phyloP scores from a whole-genome alignment of 2,888 invertebrate genomes.

The Tenodera sinensis region DNA sequence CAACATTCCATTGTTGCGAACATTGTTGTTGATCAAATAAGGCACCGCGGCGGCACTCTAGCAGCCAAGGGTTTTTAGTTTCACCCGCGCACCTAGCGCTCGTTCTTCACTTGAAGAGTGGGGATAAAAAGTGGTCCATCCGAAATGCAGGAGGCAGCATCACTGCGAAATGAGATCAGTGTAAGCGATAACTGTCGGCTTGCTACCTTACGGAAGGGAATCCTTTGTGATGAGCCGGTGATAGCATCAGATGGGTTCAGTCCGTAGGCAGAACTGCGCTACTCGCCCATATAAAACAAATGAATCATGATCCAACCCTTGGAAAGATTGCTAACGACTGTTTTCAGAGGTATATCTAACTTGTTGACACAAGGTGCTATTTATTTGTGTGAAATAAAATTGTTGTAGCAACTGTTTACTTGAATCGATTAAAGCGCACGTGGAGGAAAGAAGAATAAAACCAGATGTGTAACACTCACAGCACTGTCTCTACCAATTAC shows the following conservation, averaged over 20 bases:
- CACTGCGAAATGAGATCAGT: constrained; percentile 10
- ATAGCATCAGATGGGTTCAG: not conserved
- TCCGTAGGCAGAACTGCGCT: not conserved
- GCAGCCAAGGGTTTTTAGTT: not conserved
- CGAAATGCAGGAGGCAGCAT: constrained; percentile 8
- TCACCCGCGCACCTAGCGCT: not conserved
- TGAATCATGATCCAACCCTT: not conserved
- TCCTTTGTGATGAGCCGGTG: not conserved
- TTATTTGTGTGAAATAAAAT: too few species aligned
- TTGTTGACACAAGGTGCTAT: too few species aligned
- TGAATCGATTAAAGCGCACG: too few species aligned
- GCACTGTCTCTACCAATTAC: too few species aligned
- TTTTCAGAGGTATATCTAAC: too few species aligned
- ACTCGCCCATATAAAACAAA: not conserved
- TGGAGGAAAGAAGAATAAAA: too few species aligned
- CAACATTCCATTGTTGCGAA: too few species aligned
- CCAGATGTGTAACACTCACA: too few species aligned
- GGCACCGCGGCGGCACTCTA: not conserved
- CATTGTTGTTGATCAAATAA: not conserved
- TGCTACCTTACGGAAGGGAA: not conserved
- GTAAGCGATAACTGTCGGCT: not conserved
- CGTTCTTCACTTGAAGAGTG: not conserved
- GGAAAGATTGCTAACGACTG: too few species aligned
- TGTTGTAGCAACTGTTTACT: too few species aligned
- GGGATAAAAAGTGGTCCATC: constrained; percentile 3